Evolutionary conservation across 2,797 vertebrate genomes (phyloP).

Genomic region (Distichodus sexfasciatus): DNA sequence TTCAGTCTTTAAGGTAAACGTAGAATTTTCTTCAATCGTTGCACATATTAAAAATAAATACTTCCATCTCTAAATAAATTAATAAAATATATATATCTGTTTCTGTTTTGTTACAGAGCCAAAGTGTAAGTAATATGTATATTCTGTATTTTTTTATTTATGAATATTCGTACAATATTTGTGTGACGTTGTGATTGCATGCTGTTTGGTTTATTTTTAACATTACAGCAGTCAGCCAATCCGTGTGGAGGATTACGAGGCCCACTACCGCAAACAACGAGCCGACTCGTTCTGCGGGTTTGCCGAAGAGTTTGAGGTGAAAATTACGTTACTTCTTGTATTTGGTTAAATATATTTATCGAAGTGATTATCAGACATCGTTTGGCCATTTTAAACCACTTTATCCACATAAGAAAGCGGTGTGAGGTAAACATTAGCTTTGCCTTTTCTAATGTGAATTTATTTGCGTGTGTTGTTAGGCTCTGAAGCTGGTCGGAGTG

Average conservation of each 20-base stretch:
- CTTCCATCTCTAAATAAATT: not conserved
- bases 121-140: constrained; percentile 76
- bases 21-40: not conserved
- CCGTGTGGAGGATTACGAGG: constrained; percentile 83
- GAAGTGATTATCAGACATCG: too few species aligned
- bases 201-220: not conserved
- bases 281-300: constrained; percentile 94
- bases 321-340: too few species aligned
- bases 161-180: too few species aligned
- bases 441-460: too few species aligned
- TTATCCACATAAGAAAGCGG: too few species aligned
- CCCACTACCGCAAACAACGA: constrained; percentile 87
- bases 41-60: not conserved
- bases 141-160: too few species aligned
- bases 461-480: constrained; percentile 64
- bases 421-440: too few species aligned
- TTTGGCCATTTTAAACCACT: too few species aligned
- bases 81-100: constrained; percentile 15
- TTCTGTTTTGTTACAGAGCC: constrained; percentile 56
- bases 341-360: too few species aligned
- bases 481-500: constrained; percentile 83
- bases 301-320: constrained; percentile 91
- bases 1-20: constrained; percentile 66
- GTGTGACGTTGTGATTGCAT: not conserved
- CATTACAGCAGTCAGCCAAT: constrained; percentile 80